Evolutionary conservation across 2,888 invertebrate species (phyloP).

Genomic region (Cantharis rustica): DNA sequence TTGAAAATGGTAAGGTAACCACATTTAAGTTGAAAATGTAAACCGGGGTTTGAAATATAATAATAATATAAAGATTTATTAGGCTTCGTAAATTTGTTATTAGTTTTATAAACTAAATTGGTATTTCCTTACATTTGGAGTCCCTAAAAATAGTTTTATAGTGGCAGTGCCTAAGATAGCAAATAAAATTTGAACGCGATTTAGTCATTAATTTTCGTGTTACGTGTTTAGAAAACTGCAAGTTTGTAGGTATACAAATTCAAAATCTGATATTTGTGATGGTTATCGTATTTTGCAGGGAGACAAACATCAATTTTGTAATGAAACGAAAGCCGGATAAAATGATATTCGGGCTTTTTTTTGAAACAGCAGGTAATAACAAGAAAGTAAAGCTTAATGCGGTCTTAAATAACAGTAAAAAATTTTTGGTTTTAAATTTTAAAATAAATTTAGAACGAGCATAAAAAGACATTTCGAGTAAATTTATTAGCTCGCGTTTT

Average conservation of each 20-base stretch:
- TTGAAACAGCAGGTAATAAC: not conserved
- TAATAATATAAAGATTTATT: not conserved
- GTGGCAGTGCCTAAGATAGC: not conserved
- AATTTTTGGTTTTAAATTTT: not conserved
- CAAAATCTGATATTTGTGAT: not conserved
- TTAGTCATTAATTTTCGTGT: conserved; percentile 18
- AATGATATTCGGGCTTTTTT: not conserved
- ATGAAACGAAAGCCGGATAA: not conserved
- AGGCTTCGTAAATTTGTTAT: not conserved
- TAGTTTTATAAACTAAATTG: not conserved
- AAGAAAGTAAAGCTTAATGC: not conserved
- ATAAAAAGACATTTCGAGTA: conserved; percentile 2
- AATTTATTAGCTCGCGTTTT: conserved; percentile 3
- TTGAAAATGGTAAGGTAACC: not conserved
- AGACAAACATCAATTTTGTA: not conserved
- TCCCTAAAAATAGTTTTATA: not conserved
- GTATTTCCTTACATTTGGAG: not conserved
- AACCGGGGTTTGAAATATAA: not conserved
- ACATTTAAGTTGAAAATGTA: not conserved
- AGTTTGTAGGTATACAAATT: not conserved
- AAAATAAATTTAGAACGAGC: conserved; percentile 3
- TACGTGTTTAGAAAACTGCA: conserved; percentile 5
- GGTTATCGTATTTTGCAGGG: not conserved
- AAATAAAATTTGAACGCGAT: conserved; percentile 21
- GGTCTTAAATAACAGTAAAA: not conserved